Conservation (phyloP, 1,140 invertebrate species). For the Drosophila kanapiae region DNA sequence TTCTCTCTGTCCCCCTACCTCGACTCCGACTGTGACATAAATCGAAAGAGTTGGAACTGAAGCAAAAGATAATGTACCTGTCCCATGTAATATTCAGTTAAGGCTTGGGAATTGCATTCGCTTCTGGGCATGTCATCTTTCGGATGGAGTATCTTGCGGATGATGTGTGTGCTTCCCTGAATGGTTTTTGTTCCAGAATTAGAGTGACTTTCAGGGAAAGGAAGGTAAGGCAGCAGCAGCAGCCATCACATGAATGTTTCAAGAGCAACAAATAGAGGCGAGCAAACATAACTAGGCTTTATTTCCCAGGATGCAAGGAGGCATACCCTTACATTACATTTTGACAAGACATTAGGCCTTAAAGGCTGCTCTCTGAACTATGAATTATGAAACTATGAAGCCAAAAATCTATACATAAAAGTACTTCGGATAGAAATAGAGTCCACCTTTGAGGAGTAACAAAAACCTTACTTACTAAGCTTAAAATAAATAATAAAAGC, state of each 20-base stretch:
- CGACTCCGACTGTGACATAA: constrained; percentile 15
- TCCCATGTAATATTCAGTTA: constrained; percentile 19
- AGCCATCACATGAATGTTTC: constrained; percentile 9
- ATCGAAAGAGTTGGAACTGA: neutral
- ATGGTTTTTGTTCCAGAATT: neutral
- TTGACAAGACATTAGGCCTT: neutral
- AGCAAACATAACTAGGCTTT: constrained; percentile 2
- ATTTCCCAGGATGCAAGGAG: neutral
- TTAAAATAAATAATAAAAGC: neutral
- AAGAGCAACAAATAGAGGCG: neutral
- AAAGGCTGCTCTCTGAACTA: no score
- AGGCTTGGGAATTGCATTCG: constrained; percentile 2
- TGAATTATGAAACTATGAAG: no score
- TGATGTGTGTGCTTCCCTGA: neutral
- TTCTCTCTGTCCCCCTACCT: neutral
- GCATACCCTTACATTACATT: no score
- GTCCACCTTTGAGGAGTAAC: no score
- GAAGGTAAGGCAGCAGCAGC: neutral
- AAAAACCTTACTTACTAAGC: no score
- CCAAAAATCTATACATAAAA: no score
- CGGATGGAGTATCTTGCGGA: neutral
- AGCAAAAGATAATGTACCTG: neutral
- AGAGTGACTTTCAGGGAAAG: neutral
- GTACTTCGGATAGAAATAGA: no score
- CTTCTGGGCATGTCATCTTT: constrained; percentile 9